Percentiles rank a stretch among this genome's conserved stretches.
These are phyloP conservation scores for Ephialtes manifestator DNA, from an alignment of 2,888 invertebrate genomes.

Conservation along the genomic window DNA sequence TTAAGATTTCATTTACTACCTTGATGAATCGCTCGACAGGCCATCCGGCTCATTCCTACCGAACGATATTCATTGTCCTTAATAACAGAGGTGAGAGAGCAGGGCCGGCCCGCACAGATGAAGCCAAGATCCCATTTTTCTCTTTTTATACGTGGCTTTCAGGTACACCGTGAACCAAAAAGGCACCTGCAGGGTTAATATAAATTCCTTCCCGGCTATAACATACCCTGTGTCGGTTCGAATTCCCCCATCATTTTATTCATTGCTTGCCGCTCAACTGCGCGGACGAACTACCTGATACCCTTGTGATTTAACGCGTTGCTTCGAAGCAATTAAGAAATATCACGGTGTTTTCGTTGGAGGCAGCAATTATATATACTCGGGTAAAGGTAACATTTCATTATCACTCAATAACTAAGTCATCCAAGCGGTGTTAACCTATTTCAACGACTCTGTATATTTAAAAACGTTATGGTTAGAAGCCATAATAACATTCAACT, in stretches of 20 bases:
- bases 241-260: constrained; percentile 64
- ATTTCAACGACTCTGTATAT: constrained; percentile 14
- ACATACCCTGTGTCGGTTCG: constrained; percentile 1
- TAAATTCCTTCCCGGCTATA: constrained; percentile 47
- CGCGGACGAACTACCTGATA: constrained; percentile 53
- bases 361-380: constrained; percentile 55
- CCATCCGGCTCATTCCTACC: constrained; percentile 62
- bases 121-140: constrained; percentile 41
- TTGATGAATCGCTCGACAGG: constrained; percentile 73
- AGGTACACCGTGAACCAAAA: constrained; percentile 44
- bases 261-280: constrained; percentile 39
- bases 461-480: constrained; percentile 19
- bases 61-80: constrained; percentile 78
- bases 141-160: constrained; percentile 36
- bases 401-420: constrained; percentile 64
- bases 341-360: constrained; percentile 42
- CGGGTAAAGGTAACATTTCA: constrained; percentile 47
- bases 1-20: constrained; percentile 81
- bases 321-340: constrained; percentile 66
- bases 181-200: constrained; percentile 51
- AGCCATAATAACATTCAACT: background rate
- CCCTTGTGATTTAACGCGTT: constrained; percentile 45
- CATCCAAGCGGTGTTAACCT: constrained; percentile 30
- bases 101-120: constrained; percentile 62
- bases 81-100: constrained; percentile 76